These are phyloP conservation scores for Diadegma fenestrale DNA, from an alignment of 2,888 invertebrate species.

Conservation along the genomic window DNA sequence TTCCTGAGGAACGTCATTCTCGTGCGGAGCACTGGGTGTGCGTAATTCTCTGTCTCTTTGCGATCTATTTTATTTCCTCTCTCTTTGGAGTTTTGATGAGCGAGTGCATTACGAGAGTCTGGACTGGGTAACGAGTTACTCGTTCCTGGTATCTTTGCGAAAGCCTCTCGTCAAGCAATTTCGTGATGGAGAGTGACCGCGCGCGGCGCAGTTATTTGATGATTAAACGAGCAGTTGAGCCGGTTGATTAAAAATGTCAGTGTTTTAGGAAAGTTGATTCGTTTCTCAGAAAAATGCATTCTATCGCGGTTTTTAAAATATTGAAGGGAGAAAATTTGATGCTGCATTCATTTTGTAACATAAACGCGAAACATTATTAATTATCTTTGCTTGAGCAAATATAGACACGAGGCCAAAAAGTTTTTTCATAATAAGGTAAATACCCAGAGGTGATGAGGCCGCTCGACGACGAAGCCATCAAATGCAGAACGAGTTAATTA, in stretches of 20 bases:
- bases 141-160: constrained; percentile 65
- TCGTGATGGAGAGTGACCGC: constrained; percentile 54
- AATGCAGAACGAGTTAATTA: constrained; percentile 82
- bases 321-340: background rate
- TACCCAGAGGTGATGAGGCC: constrained; percentile 41
- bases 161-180: constrained; percentile 54
- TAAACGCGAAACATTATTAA: constrained; percentile 38
- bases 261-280: background rate
- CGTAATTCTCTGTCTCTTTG: constrained; percentile 25
- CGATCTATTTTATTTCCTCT: constrained; percentile 49
- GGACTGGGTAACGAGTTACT: constrained; percentile 10
- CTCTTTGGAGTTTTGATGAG: constrained; percentile 41
- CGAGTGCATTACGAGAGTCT: constrained; percentile 33
- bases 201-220: constrained; percentile 38
- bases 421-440: constrained; percentile 57
- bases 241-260: background rate
- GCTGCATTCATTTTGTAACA: background rate
- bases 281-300: background rate
- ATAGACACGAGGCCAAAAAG: constrained; percentile 27
- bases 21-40: background rate
- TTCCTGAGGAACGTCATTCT: background rate
- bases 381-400: constrained; percentile 34
- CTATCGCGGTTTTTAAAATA: background rate
- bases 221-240: background rate
- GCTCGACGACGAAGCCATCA: constrained; percentile 76